A percentile compares a stretch with the other conserved stretches of the same genome.
Evolutionary conservation across 1,140 invertebrate species (phyloP).

Genomic region (Drosophila santomea): DNA sequence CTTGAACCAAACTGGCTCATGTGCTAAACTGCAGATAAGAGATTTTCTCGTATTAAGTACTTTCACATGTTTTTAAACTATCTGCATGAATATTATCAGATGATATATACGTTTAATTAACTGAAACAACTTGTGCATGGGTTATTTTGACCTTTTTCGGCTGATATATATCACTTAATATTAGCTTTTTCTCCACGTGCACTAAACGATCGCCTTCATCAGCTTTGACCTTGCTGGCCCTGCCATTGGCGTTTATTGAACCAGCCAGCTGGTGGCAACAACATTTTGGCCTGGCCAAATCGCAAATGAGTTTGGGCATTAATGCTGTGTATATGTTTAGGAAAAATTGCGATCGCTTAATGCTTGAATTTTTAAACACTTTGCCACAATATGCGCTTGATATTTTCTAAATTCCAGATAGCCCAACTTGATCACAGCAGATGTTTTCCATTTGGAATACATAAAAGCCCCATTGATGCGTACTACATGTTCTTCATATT

Average conservation of each 20-base stretch:
- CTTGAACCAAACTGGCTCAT: not conserved
- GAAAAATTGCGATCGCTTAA: constrained; percentile 14
- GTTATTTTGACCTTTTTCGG: no score
- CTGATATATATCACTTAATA: not conserved
- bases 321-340: constrained; percentile 8
- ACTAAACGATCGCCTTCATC: constrained; percentile 35
- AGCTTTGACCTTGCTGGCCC: constrained; percentile 61
- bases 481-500: no score
- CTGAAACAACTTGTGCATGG: no score
- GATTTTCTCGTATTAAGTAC: not conserved
- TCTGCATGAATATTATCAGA: not conserved
- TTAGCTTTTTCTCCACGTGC: constrained; percentile 12
- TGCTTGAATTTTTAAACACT: constrained; percentile 35
- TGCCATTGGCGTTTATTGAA: constrained; percentile 69
- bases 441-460: not conserved
- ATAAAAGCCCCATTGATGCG: not conserved
- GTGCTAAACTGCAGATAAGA: constrained; percentile 10
- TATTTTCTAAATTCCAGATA: not conserved
- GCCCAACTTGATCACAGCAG: constrained; percentile 1
- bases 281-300: constrained; percentile 18
- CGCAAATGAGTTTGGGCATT: constrained; percentile 34
- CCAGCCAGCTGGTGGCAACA: constrained; percentile 37
- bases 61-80: not conserved
- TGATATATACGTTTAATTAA: no score
- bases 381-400: constrained; percentile 3